Percentiles rank a stretch among this genome's conserved stretches.
These are phyloP conservation scores for Nesogale talazaci DNA, from an alignment of 2,113 vertebrate genomes.

Conservation along the genomic window DNA sequence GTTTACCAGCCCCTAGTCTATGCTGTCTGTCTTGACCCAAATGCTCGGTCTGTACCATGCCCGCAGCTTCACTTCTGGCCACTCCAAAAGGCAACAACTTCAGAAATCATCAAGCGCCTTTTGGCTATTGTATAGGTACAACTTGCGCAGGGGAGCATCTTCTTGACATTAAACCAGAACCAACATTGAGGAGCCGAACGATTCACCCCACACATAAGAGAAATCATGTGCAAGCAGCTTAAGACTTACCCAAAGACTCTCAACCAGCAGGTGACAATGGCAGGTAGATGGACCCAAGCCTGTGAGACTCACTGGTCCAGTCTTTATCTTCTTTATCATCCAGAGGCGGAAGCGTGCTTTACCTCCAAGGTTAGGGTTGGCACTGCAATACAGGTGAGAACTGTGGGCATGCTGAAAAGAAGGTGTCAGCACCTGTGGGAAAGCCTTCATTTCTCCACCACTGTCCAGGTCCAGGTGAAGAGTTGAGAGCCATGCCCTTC, in stretches of 20 bases:
- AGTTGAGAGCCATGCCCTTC: background rate
- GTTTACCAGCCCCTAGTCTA: no score
- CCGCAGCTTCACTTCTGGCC: background rate
- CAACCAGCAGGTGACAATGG: no score
- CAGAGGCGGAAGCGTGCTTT: background rate
- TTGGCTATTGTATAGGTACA: background rate
- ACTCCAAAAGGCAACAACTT: background rate
- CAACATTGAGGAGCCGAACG: background rate
- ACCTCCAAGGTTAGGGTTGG: background rate
- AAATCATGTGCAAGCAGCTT: background rate
- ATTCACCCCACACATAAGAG: background rate
- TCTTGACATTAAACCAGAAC: background rate
- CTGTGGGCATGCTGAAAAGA: background rate
- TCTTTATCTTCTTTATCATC: background rate
- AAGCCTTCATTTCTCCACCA: background rate
- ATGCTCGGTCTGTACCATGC: background rate
- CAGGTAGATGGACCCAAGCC: background rate
- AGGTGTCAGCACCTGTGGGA: background rate
- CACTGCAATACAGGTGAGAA: background rate
- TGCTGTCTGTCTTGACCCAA: background rate
- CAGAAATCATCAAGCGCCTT: background rate
- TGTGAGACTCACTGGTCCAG: background rate
- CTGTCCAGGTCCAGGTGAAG: no score
- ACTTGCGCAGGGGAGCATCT: background rate
- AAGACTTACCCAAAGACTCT: background rate